phyloP scores from a whole-genome alignment of 2,113 vertebrate species.

The Myrmophylax atrothorax region DNA sequence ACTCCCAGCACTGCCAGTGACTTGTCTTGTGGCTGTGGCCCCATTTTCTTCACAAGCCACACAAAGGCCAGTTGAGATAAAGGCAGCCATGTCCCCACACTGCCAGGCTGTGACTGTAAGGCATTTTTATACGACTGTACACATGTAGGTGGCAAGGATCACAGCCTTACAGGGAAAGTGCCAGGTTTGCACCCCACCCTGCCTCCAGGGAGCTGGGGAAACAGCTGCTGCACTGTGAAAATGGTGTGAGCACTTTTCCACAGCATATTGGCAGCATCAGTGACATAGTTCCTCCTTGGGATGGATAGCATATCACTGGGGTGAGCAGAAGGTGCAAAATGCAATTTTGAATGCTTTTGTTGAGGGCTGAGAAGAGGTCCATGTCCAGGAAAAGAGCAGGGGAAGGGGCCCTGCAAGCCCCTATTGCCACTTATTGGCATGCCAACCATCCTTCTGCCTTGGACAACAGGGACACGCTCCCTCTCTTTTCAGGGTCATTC shows the following conservation, averaged over 20 bases:
- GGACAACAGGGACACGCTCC: background rate
- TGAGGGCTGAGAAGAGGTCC: background rate
- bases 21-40: background rate
- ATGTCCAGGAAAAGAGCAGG: background rate
- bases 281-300: too few species aligned
- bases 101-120: accelerated
- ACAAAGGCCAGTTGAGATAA: background rate
- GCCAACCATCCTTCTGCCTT: background rate
- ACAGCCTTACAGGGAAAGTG: background rate
- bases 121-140: background rate
- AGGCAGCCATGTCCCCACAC: accelerated
- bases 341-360: background rate
- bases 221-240: background rate
- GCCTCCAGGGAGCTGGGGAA: background rate
- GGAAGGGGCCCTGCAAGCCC: background rate
- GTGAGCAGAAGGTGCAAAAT: background rate
- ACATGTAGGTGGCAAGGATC: background rate
- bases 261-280: background rate
- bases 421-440: accelerated
- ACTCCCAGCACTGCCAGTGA: background rate
- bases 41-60: accelerated
- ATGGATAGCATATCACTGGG: accelerated
- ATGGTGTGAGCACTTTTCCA: background rate
- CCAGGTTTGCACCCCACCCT: accelerated
- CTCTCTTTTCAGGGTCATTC: background rate